A percentile compares a stretch with the other conserved stretches of the same genome.
Evolutionary conservation across 2,797 vertebrate species (phyloP).

Genomic region (Sebastes trivittatus): DNA sequence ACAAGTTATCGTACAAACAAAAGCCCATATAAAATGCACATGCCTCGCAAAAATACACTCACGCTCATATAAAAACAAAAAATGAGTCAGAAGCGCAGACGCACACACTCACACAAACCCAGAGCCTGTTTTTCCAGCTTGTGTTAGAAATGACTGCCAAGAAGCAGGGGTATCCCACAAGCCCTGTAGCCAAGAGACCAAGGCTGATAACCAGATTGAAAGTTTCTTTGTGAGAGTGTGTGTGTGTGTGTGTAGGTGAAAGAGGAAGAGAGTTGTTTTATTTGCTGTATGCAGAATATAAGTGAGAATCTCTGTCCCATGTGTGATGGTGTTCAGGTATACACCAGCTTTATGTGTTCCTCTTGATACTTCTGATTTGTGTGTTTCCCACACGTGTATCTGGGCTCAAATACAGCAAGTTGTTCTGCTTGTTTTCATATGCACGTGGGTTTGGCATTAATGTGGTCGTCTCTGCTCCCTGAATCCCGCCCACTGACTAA

Average conservation of each 20-base stretch:
- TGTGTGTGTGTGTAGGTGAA: conserved; percentile 23
- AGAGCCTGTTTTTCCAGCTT: conserved; percentile 73
- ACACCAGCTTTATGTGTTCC: background rate
- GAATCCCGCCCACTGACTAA: conserved; percentile 42
- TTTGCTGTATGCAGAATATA: background rate
- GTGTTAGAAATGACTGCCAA: conserved; percentile 77
- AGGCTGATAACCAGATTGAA: conserved; percentile 77
- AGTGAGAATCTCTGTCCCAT: background rate
- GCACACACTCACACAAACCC: conserved; percentile 4
- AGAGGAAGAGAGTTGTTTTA: background rate
- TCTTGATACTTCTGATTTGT: background rate
- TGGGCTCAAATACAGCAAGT: background rate
- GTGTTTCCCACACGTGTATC: conserved; percentile 1
- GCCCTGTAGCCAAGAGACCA: conserved; percentile 80
- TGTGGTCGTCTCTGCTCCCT: conserved; percentile 28
- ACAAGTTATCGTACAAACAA: conserved; percentile 25
- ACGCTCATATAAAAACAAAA: conserved; percentile 49
- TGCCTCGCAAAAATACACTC: conserved; percentile 38
- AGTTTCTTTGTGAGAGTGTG: conserved; percentile 40
- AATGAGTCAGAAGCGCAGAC: conserved; percentile 63
- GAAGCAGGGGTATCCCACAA: conserved; percentile 80
- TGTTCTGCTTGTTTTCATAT: conserved; percentile 21
- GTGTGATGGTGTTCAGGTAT: conserved; percentile 10
- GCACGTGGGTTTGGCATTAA: conserved; percentile 36
- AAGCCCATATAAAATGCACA: conserved; percentile 36